These are phyloP conservation scores for Dipus sagitta DNA, from an alignment of 2,797 vertebrate species.

Conservation along the genomic window DNA sequence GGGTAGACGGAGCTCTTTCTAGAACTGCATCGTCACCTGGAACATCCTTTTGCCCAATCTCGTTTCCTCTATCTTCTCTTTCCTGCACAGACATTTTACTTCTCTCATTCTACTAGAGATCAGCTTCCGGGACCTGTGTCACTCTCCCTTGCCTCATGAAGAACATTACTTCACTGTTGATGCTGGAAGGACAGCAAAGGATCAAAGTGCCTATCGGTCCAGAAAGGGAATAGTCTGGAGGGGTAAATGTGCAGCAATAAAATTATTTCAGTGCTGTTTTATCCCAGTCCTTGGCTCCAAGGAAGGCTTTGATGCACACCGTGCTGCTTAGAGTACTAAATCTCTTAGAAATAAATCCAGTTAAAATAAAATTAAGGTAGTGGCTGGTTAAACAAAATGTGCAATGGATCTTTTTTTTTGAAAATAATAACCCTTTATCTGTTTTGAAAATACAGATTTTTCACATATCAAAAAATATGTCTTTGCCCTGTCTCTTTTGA, in stretches of 20 bases:
- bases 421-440: constrained; percentile 10
- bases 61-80: not conserved
- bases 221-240: not conserved
- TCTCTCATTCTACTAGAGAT: not conserved
- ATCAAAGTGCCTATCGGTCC: not conserved
- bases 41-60: not conserved
- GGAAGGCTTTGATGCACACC: not conserved
- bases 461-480: not conserved
- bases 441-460: constrained; percentile 44
- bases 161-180: not conserved
- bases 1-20: not conserved
- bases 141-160: not conserved
- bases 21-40: not conserved
- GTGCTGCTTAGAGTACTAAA: constrained; percentile 36
- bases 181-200: not conserved
- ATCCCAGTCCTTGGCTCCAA: not conserved
- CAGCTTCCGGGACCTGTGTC: not conserved
- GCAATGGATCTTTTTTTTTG: constrained; percentile 1
- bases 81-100: not conserved
- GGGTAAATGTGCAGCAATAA: not conserved
- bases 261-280: constrained; percentile 1
- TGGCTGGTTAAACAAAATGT: not conserved
- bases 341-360: not conserved
- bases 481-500: not conserved
- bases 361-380: not conserved